These are phyloP conservation scores for Vidua chalybeata DNA, from an alignment of 2,113 vertebrate genomes.

Conservation along the genomic window DNA sequence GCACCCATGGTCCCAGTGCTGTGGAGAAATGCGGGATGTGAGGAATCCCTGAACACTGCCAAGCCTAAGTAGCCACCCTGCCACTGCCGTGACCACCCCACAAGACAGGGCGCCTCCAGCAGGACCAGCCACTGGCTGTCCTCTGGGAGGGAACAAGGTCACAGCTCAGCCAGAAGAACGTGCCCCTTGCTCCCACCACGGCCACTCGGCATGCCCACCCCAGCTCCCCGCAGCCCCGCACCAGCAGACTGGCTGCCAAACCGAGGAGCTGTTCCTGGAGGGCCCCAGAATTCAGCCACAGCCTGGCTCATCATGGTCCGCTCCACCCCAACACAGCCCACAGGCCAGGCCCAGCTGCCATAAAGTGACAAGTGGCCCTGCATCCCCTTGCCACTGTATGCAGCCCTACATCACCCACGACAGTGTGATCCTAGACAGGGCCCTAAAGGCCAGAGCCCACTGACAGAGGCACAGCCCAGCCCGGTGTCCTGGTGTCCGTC, in stretches of 20 bases:
- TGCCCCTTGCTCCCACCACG: not conserved
- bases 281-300: not conserved
- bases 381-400: too few species aligned
- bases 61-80: too few species aligned
- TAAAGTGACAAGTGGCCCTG: not conserved
- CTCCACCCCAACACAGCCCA: not conserved
- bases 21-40: rapidly evolving
- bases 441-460: not conserved
- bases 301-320: not conserved
- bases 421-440: rapidly evolving
- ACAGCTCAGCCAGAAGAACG: not conserved
- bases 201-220: not conserved
- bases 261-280: not conserved
- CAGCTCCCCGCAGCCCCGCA: not conserved
- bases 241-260: not conserved
- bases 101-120: not conserved
- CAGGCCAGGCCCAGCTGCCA: not conserved
- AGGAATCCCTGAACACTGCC: not conserved
- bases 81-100: rapidly evolving
- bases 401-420: not conserved
- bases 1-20: rapidly evolving
- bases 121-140: not conserved
- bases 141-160: constrained; percentile 44
- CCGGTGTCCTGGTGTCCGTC: not conserved
- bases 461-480: not conserved